Evolutionary conservation across 2,113 vertebrate genomes (phyloP).

Genomic region (Ploceus nigricollis): DNA sequence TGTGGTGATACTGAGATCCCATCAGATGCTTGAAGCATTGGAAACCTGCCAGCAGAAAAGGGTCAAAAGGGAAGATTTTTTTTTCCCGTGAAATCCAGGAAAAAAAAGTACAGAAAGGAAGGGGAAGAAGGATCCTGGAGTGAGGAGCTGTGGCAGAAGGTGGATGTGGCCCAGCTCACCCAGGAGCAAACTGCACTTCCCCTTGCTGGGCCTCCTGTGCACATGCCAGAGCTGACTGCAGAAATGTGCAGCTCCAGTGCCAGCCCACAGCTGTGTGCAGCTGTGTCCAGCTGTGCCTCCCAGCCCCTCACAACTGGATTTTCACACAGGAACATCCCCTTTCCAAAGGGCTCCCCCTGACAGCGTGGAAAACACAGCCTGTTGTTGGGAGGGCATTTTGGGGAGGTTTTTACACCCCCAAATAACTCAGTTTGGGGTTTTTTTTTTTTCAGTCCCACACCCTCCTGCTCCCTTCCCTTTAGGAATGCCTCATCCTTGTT

Average conservation of each 20-base stretch:
- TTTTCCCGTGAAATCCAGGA: not conserved
- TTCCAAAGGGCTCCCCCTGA: slow-evolving; percentile 27
- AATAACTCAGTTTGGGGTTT: not conserved
- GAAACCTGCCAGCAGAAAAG: not conserved
- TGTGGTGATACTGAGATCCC: rapidly evolving
- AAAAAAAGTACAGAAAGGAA: too few species aligned
- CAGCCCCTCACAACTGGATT: slow-evolving; percentile 64
- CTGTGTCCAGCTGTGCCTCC: slow-evolving; percentile 65
- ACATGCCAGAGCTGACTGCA: slow-evolving; percentile 54
- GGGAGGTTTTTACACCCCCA: not conserved
- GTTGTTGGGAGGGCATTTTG: not conserved
- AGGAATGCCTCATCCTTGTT: not conserved
- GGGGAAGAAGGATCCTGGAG: not conserved
- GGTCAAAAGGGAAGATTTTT: not conserved
- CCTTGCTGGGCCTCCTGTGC: slow-evolving; percentile 39
- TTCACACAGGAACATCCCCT: slow-evolving; percentile 56
- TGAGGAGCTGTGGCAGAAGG: not conserved
- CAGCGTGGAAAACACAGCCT: slow-evolving; percentile 5
- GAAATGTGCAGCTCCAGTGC: slow-evolving; percentile 47
- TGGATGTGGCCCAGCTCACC: not conserved
- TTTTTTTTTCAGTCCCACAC: not conserved
- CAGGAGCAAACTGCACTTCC: slow-evolving; percentile 42
- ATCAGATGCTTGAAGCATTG: not conserved
- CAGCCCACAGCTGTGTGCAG: slow-evolving; percentile 74
- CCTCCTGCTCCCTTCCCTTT: not conserved